These are phyloP conservation scores for Crossocerus cetratus DNA, from an alignment of 2,888 invertebrate species.

Conservation along the genomic window DNA sequence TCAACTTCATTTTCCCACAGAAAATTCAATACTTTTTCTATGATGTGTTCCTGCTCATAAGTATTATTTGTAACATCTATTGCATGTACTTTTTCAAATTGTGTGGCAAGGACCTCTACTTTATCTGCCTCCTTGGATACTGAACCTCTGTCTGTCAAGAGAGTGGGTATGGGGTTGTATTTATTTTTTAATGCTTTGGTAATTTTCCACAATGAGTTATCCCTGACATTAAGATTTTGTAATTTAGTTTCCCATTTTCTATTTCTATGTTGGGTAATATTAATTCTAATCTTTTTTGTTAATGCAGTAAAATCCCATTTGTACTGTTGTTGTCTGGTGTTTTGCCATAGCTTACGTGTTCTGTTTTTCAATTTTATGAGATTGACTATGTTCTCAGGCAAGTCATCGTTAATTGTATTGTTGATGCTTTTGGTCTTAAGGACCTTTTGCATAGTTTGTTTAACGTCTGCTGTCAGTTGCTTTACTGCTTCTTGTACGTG, in stretches of 20 bases:
- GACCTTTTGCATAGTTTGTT: constrained; percentile 19
- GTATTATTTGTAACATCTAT: constrained; percentile 36
- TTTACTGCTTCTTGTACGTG: constrained; percentile 27
- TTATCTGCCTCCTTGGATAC: constrained; percentile 25
- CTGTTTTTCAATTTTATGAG: constrained; percentile 15
- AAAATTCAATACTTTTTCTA: constrained; percentile 6
- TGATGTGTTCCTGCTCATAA: constrained; percentile 26
- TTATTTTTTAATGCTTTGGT: constrained; percentile 37
- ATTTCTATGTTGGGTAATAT: constrained; percentile 16
- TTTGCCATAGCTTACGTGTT: constrained; percentile 21
- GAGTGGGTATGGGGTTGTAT: neutral
- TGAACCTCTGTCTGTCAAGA: neutral
- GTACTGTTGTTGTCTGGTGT: neutral
- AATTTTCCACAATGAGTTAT: constrained; percentile 37
- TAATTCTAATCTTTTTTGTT: constrained; percentile 19
- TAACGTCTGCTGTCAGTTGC: constrained; percentile 33
- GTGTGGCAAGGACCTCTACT: constrained; percentile 30
- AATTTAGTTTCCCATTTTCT: constrained; percentile 18
- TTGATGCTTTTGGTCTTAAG: constrained; percentile 15
- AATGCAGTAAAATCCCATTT: neutral
- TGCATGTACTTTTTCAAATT: constrained; percentile 35
- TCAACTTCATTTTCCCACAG: neutral
- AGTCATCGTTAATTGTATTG: constrained; percentile 15
- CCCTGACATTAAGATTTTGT: constrained; percentile 19
- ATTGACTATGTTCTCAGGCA: constrained; percentile 19